Conservation (phyloP, 2,113 vertebrate genomes). For the Cromileptes altivelis region DNA sequence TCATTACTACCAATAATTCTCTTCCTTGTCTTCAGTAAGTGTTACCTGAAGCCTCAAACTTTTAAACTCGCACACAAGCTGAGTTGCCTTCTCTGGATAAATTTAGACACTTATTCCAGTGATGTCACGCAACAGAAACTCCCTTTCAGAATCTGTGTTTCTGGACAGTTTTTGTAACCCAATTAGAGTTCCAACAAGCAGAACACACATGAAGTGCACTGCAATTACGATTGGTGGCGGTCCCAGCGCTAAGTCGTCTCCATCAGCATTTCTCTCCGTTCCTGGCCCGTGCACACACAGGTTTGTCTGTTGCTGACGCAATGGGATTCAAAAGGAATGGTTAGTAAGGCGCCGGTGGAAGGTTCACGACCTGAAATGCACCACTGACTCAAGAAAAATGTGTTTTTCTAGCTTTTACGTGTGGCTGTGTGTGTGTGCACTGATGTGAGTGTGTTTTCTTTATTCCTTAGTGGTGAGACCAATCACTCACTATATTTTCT, state of each 20-base stretch:
- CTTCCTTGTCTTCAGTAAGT: conserved; percentile 3
- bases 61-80: neutral
- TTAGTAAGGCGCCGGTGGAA: conserved; percentile 48
- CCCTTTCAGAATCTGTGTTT: conserved; percentile 2
- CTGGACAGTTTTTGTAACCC: conserved; percentile 12
- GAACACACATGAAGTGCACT: conserved; percentile 45
- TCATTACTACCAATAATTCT: neutral
- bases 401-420: conserved; percentile 48
- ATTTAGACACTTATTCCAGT: conserved; percentile 40
- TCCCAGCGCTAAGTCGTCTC: conserved; percentile 30
- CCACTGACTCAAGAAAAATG: conserved; percentile 50
- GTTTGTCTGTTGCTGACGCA: conserved; percentile 53
- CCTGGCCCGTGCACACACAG: conserved; percentile 40
- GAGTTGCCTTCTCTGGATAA: conserved; percentile 22
- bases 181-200: conserved; percentile 17
- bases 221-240: conserved; percentile 32
- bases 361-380: conserved; percentile 68
- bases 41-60: neutral
- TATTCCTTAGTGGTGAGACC: conserved; percentile 26
- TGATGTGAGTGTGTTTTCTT: conserved; percentile 41
- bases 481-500: conserved; percentile 59
- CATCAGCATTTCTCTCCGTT: conserved; percentile 50
- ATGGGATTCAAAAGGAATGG: conserved; percentile 36
- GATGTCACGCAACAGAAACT: conserved; percentile 37
- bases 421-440: conserved; percentile 14